These are phyloP conservation scores for Oxygymnocypris stewartii DNA, from an alignment of 2,113 vertebrate genomes.

Conservation along the genomic window DNA sequence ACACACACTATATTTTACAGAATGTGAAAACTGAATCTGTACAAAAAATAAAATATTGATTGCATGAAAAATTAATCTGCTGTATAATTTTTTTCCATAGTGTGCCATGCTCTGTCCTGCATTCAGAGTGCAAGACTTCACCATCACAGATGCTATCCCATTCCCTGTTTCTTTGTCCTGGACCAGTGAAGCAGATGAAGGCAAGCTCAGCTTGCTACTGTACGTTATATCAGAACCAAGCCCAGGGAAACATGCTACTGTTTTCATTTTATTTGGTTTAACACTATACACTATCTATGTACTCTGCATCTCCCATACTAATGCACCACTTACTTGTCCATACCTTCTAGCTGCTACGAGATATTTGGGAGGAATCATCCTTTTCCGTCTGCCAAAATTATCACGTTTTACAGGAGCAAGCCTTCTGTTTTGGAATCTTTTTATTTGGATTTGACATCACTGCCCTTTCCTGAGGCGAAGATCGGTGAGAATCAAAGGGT, in stretches of 20 bases:
- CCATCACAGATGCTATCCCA: conserved; percentile 78
- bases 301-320: neutral
- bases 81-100: conserved; percentile 58
- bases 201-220: conserved; percentile 52
- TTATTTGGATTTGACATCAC: conserved; percentile 77
- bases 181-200: conserved; percentile 77
- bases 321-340: neutral
- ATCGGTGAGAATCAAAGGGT: conserved; percentile 73
- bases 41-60: neutral
- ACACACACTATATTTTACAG: neutral
- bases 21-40: neutral
- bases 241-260: neutral
- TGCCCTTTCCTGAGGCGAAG: conserved; percentile 80
- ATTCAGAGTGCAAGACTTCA: conserved; percentile 83
- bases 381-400: conserved; percentile 80
- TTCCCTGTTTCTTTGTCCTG: conserved; percentile 81
- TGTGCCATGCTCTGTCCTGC: conserved; percentile 83
- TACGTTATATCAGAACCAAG: neutral
- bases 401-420: conserved; percentile 79
- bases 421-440: conserved; percentile 81
- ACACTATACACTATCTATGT: neutral
- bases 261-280: neutral
- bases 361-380: conserved; percentile 79
- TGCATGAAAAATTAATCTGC: neutral
- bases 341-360: conserved; percentile 65